Conservation (phyloP, 2,888 invertebrate species). For the Microctonus hyperodae region DNA sequence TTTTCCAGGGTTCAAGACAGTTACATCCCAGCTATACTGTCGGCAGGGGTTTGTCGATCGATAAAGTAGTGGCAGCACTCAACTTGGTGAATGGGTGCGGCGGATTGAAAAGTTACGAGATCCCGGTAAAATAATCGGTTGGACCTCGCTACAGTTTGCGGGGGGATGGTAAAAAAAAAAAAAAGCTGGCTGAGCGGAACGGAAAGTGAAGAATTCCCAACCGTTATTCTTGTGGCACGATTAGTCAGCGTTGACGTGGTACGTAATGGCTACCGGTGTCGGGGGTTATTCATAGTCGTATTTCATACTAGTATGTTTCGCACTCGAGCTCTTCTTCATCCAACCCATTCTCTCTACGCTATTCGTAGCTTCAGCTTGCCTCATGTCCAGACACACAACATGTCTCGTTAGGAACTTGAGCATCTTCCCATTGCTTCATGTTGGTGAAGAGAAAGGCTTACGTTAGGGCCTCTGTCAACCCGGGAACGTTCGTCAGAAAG, state of each 20-base stretch:
- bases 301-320: constrained; percentile 45
- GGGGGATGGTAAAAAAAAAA: constrained; percentile 1
- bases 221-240: constrained; percentile 37
- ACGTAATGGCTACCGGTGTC: constrained; percentile 35
- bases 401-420: constrained; percentile 59
- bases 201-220: constrained; percentile 33
- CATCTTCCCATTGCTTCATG: constrained; percentile 31
- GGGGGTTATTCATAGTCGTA: constrained; percentile 49
- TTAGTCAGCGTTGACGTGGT: constrained; percentile 40
- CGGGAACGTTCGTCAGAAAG: constrained; percentile 28
- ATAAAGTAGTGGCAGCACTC: constrained; percentile 11
- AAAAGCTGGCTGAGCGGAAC: background rate
- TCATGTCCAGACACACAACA: constrained; percentile 50
- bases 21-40: background rate
- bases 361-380: constrained; percentile 50
- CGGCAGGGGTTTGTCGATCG: constrained; percentile 10
- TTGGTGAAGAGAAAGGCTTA: constrained; percentile 14
- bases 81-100: background rate
- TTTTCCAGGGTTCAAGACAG: background rate
- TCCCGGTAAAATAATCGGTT: constrained; percentile 30
- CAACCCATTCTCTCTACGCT: constrained; percentile 8
- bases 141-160: constrained; percentile 1
- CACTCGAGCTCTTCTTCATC: constrained; percentile 24
- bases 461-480: constrained; percentile 27
- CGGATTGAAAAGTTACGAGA: constrained; percentile 34